Percentiles rank a stretch among this genome's conserved stretches.
Evolutionary conservation across 1,140 invertebrate genomes (phyloP).

Genomic region (Ladona fulva): DNA sequence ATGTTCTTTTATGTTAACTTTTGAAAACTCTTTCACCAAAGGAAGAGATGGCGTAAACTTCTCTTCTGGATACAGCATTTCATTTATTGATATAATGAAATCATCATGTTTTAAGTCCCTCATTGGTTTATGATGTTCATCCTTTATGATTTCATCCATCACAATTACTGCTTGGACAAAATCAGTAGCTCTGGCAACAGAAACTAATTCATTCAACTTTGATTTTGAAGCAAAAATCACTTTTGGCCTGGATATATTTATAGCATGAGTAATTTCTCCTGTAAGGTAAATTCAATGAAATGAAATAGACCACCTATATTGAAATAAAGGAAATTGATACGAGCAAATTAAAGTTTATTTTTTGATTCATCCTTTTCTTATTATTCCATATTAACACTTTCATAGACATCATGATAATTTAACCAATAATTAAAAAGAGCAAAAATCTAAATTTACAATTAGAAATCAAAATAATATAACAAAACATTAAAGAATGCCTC

Average conservation of each 20-base stretch:
- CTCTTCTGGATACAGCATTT: neutral
- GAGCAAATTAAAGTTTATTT: too few relatives aligned
- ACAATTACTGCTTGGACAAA: neutral
- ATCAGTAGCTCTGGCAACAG: neutral
- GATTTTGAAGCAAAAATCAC: neutral
- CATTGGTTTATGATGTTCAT: neutral
- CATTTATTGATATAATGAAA: neutral
- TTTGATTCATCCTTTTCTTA: too few relatives aligned
- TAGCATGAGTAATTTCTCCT: neutral
- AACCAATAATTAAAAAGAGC: too few relatives aligned
- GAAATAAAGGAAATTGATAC: too few relatives aligned
- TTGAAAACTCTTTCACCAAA: neutral
- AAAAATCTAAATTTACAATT: too few relatives aligned
- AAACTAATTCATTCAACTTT: neutral
- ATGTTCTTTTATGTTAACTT: slow-evolving; percentile 26
- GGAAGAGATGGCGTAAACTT: neutral
- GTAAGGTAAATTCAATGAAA: neutral
- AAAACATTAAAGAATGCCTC: too few relatives aligned
- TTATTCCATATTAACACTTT: too few relatives aligned
- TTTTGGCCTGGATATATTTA: neutral
- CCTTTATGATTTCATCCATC: neutral
- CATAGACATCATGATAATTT: too few relatives aligned
- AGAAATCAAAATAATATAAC: too few relatives aligned
- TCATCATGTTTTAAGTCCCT: neutral
- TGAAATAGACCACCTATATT: too few relatives aligned